phyloP scores from a whole-genome alignment of 2,797 vertebrate species.

The Sebastes vulpes region DNA sequence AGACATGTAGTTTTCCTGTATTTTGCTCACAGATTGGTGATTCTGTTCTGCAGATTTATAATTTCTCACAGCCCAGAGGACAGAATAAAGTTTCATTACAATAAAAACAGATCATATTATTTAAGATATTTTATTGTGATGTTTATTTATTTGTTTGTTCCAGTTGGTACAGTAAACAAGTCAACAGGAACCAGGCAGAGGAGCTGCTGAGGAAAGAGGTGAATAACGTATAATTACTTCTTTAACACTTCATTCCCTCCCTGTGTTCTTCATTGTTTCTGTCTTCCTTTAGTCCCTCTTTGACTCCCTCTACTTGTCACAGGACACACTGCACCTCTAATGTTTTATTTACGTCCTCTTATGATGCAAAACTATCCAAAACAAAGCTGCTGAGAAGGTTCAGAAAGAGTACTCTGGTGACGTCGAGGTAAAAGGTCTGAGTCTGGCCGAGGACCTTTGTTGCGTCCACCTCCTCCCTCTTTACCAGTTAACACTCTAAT shows the following conservation, averaged over 20 bases:
- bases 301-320: too few species aligned
- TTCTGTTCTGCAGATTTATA: neutral
- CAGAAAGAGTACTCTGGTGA: neutral
- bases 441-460: neutral
- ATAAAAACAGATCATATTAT: neutral
- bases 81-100: neutral
- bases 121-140: neutral
- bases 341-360: neutral
- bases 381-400: neutral
- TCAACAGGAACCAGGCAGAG: conserved; percentile 94
- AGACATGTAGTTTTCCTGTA: neutral
- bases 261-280: too few species aligned
- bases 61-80: neutral
- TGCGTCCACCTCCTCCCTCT: neutral
- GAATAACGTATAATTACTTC: conserved; percentile 26
- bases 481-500: neutral
- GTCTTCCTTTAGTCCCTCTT: rapidly evolving
- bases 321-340: too few species aligned
- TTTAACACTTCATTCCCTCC: neutral
- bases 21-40: neutral
- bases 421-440: neutral
- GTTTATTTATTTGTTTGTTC: conserved; percentile 30
- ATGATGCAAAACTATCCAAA: neutral
- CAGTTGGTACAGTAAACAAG: conserved; percentile 94
- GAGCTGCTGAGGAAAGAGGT: conserved; percentile 93